These are phyloP conservation scores for Helostoma temminkii DNA, from an alignment of 2,797 vertebrate genomes.

Conservation along the genomic window DNA sequence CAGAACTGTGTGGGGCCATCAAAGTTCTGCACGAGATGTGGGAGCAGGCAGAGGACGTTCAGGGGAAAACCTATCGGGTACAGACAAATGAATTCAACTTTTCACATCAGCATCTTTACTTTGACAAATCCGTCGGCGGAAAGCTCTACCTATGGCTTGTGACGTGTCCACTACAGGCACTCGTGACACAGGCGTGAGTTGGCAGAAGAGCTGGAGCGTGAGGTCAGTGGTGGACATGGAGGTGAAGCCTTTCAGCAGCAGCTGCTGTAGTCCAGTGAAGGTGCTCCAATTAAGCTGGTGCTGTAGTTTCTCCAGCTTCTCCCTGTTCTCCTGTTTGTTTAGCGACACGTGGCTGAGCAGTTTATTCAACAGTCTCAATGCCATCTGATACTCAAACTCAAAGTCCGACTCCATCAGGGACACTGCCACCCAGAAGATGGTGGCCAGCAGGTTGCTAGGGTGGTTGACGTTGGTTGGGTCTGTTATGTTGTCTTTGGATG, in stretches of 20 bases:
- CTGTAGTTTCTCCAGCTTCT: conserved; percentile 96
- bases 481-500: conserved; percentile 85
- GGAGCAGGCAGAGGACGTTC: conserved; percentile 96
- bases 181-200: conserved; percentile 94
- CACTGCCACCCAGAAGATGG: conserved; percentile 97
- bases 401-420: conserved; percentile 99
- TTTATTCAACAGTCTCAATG: conserved; percentile 91
- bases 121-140: background rate
- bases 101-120: background rate
- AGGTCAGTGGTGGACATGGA: conserved; percentile 94
- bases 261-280: conserved; percentile 95
- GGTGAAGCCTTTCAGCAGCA: conserved; percentile 97
- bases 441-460: conserved; percentile 94
- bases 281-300: conserved; percentile 94
- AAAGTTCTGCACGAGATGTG: conserved; percentile 97
- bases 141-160: conserved; percentile 91
- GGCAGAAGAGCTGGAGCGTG: conserved; percentile 94
- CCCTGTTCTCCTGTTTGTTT: conserved; percentile 93
- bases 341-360: conserved; percentile 91
- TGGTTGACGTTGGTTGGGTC: conserved; percentile 93
- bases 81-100: background rate
- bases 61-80: conserved; percentile 91
- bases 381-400: conserved; percentile 99
- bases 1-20: conserved; percentile 94
- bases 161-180: conserved; percentile 96